Evolutionary conservation across 2,888 invertebrate genomes (phyloP).

Genomic region (Cactoblastis cactorum): DNA sequence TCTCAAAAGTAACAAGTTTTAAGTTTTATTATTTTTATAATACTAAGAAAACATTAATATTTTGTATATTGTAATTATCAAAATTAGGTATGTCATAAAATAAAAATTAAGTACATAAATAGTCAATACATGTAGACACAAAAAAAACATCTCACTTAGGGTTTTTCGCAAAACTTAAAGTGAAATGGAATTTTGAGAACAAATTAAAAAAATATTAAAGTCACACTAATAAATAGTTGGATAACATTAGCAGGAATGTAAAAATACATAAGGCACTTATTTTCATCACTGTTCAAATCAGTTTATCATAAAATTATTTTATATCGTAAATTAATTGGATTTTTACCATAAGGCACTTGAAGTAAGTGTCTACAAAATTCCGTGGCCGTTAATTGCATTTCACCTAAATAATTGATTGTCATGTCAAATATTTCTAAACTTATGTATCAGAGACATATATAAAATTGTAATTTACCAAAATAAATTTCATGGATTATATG

Average conservation of each 20-base stretch:
- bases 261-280: background rate
- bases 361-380: no score
- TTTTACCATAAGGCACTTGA: background rate
- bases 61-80: background rate
- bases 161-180: constrained; percentile 65
- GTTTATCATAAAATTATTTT: background rate
- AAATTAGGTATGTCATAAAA: background rate
- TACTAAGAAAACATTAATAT: no score
- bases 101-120: constrained; percentile 1
- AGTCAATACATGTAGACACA: constrained; percentile 7
- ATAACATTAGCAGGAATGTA: background rate
- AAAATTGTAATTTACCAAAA: background rate
- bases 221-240: background rate
- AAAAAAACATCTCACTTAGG: constrained; percentile 52
- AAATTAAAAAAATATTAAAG: background rate
- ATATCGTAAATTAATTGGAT: background rate
- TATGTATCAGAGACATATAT: background rate
- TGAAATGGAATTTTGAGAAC: constrained; percentile 34
- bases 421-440: background rate
- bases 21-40: no score
- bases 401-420: background rate
- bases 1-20: no score
- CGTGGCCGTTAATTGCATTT: background rate
- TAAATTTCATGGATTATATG: background rate
- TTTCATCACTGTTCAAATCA: background rate